These are phyloP conservation scores for Drosophila mauritiana DNA, from an alignment of 1,140 invertebrate genomes.

Conservation along the genomic window DNA sequence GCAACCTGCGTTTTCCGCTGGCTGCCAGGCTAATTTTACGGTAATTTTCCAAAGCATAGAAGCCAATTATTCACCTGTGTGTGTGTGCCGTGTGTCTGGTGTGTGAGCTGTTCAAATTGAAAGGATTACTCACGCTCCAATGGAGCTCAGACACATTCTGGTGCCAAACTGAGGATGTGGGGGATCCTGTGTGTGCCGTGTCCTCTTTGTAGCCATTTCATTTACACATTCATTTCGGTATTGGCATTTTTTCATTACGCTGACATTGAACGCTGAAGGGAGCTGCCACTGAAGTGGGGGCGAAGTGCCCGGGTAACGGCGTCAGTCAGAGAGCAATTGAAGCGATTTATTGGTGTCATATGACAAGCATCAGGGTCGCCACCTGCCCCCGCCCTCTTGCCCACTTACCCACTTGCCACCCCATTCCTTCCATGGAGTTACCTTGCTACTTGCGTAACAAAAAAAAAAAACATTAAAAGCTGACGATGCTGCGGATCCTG, in stretches of 20 bases:
- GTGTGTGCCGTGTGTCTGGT: slow-evolving; percentile 25
- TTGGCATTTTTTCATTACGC: slow-evolving; percentile 80
- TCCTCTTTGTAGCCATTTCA: slow-evolving; percentile 61
- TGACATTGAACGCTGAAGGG: slow-evolving; percentile 60
- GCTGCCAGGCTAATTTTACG: slow-evolving; percentile 77
- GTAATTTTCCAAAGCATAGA: slow-evolving; percentile 76
- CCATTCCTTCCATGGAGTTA: background rate
- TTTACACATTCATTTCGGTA: slow-evolving; percentile 80
- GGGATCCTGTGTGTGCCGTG: background rate
- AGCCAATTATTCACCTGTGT: slow-evolving; percentile 80
- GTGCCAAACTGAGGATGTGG: background rate
- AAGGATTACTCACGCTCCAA: slow-evolving; percentile 81
- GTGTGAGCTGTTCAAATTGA: slow-evolving; percentile 72
- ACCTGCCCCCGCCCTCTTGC: background rate
- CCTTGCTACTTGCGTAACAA: slow-evolving; percentile 66
- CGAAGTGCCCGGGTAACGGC: slow-evolving; percentile 55
- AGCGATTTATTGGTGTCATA: slow-evolving; percentile 84
- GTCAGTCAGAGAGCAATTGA: slow-evolving; percentile 83
- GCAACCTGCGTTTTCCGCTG: slow-evolving; percentile 17
- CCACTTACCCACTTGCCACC: background rate
- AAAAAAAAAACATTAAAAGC: slow-evolving; percentile 79
- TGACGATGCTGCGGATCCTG: slow-evolving; percentile 41
- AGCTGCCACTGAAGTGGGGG: background rate
- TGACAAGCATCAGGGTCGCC: slow-evolving; percentile 68
- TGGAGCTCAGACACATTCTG: slow-evolving; percentile 55